Base-by-base conservation (phyloP, 2,113 vertebrate genomes). In the Channa argus region DNA sequence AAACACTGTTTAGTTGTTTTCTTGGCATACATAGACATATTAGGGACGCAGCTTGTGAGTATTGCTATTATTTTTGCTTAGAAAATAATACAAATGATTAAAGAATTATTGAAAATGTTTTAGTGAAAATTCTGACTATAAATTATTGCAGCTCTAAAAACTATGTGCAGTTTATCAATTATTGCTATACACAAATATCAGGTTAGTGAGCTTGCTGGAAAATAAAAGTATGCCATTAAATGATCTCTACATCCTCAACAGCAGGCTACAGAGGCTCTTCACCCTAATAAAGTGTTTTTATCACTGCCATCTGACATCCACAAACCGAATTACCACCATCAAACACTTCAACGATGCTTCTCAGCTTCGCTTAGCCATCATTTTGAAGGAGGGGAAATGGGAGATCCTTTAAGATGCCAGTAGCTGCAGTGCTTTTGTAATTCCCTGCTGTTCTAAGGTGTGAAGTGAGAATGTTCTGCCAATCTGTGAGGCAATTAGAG, bases 401-500 rank as follows among this genome's bases (percentile, higher is more conserved):
- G 49, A 5, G 50, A 38, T 15, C 4, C 54, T 63, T 5, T 75
- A 4, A 72, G 63, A 72, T 66, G 55, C 61, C 51, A 52, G n/a
- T 0, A 15, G 60, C 53, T 55, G 15, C 37, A 34, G 63, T 4
- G 0, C 80, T 43, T 71, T 55, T 62, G 41, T 47, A 2, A 50
- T 68, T 49, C 63, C 63, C 74, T 0, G 50, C 55, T 46, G 66
- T 66, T 63, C 43, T 5, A 2, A n/a, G 49, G 36, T 5, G 14
- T 33, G 11, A 50, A 55, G 65, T 9, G 70, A 74, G 52, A 52
- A 49, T 71, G 55, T 59, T 74, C 52, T 70, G 71, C 58, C 63
- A 59, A 74, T 83, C 71, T 63, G 61, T 54, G 70, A 52, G 34
- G 65, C 76, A 70, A 73, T 74, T 66, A n/a, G 51, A 75, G 76